Percentiles rank a stretch among this genome's conserved stretches.
Conservation (phyloP, 1,140 invertebrate species). For the Bombus confusus region DNA sequence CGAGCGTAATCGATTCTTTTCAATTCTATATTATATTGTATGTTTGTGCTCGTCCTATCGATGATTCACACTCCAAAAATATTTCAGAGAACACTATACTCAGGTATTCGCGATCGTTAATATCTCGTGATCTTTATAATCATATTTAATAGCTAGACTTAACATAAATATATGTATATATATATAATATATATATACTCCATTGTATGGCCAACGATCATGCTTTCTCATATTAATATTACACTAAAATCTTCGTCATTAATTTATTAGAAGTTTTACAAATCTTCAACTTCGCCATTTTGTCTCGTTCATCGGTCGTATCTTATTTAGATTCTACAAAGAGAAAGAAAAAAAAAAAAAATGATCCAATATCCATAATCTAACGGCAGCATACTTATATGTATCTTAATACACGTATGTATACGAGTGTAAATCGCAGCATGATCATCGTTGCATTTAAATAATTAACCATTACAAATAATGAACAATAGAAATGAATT, state of each 20-base stretch:
- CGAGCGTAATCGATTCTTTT: neutral
- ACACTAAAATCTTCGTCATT: conserved; percentile 46
- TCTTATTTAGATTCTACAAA: neutral
- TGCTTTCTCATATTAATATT: conserved; percentile 71
- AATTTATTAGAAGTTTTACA: conserved; percentile 55
- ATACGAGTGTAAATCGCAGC: conserved; percentile 46
- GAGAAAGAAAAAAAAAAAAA: neutral
- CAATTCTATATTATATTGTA: neutral
- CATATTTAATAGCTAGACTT: conserved; percentile 74
- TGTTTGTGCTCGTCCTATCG: neutral
- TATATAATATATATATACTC: conserved; percentile 79
- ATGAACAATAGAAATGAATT: conserved; percentile 65
- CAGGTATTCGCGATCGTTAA: conserved; percentile 69
- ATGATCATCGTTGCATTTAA: conserved; percentile 75
- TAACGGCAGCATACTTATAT: neutral
- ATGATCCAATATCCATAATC: neutral
- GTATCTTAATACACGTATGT: conserved; percentile 20
- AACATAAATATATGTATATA: conserved; percentile 80
- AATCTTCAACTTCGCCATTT: conserved; percentile 41
- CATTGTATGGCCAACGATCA: conserved; percentile 82
- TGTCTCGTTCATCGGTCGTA: neutral
- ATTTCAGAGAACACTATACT: conserved; percentile 73
- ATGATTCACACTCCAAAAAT: conserved; percentile 59
- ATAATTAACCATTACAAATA: conserved; percentile 61
- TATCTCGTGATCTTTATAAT: conserved; percentile 54